phyloP scores from a whole-genome alignment of 2,797 vertebrate genomes.

The Tangara arthus region DNA sequence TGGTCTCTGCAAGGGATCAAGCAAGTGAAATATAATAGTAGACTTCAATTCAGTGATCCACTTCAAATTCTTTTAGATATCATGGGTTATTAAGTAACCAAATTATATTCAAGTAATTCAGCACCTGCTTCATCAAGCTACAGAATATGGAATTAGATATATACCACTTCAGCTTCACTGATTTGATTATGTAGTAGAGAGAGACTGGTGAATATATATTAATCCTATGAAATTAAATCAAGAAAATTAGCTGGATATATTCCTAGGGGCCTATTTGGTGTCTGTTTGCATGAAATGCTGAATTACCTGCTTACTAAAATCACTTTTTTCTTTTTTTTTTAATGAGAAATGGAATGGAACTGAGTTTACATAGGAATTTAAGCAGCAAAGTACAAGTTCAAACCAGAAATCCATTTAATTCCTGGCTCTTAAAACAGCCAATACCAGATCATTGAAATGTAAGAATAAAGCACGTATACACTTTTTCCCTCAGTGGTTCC shows the following conservation, averaged over 20 bases:
- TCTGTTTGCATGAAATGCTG: slow-evolving; percentile 71
- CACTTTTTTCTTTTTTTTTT: neutral
- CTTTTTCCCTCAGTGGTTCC: neutral
- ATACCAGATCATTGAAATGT: neutral
- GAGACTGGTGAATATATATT: slow-evolving; percentile 72
- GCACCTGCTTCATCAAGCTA: slow-evolving; percentile 78
- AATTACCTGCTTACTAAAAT: slow-evolving; percentile 51
- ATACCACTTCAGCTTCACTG: slow-evolving; percentile 72
- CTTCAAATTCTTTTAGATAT: slow-evolving; percentile 35
- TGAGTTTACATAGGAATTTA: neutral
- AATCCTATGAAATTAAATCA: slow-evolving; percentile 77
- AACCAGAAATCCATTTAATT: neutral
- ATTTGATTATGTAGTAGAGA: slow-evolving; percentile 72
- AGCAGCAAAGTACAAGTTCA: neutral
- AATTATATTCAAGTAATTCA: slow-evolving; percentile 75
- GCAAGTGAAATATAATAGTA: neutral
- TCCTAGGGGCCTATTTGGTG: slow-evolving; percentile 64
- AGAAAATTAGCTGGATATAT: slow-evolving; percentile 70
- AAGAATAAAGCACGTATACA: neutral
- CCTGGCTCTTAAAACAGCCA: neutral
- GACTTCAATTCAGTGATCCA: neutral
- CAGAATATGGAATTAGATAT: slow-evolving; percentile 70
- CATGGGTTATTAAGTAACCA: slow-evolving; percentile 61
- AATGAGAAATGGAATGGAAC: slow-evolving; percentile 1
- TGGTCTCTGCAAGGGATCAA: neutral